These are phyloP conservation scores for Siderastrea siderea DNA, from an alignment of 92 coral and sea anemone species.

Conservation along the genomic window DNA sequence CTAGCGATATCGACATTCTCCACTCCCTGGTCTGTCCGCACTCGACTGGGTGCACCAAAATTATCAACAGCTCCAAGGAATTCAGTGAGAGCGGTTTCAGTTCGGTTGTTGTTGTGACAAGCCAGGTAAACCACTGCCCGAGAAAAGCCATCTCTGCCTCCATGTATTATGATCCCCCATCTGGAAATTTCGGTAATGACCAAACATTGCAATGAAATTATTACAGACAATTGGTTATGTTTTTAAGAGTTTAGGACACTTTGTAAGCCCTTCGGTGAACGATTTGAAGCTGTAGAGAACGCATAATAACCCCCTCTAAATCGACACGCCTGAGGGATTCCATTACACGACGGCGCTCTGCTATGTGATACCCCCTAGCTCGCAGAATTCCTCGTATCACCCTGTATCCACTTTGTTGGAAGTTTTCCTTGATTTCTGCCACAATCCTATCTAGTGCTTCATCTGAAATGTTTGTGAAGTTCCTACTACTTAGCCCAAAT, in stretches of 20 bases:
- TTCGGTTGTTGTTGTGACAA: neutral
- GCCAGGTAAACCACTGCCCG: neutral
- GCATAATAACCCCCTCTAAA: conserved; percentile 25
- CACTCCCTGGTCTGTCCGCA: conserved; percentile 46
- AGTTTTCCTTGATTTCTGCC: conserved; percentile 25
- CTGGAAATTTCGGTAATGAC: neutral
- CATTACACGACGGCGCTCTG: conserved; percentile 45
- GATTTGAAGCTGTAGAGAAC: conserved; percentile 40
- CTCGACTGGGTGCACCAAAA: conserved; percentile 36
- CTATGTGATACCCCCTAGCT: conserved; percentile 37
- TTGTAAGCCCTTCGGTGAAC: conserved; percentile 61
- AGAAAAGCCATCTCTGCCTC: neutral
- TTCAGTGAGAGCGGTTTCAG: neutral
- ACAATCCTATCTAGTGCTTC: conserved; percentile 55
- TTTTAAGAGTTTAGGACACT: conserved; percentile 8
- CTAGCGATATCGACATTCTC: conserved; percentile 64
- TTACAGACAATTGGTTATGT: conserved; percentile 41
- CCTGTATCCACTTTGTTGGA: conserved; percentile 23
- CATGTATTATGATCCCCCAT: neutral
- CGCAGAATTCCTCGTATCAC: conserved; percentile 30
- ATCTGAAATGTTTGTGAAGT: conserved; percentile 50
- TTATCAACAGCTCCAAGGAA: neutral
- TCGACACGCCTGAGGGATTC: conserved; percentile 62
- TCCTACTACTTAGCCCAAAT: conserved; percentile 21
- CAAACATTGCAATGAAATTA: conserved; percentile 27